These are phyloP conservation scores for Cynodonichthys magdalenae DNA, from an alignment of 2,797 vertebrate genomes.

Conservation along the genomic window DNA sequence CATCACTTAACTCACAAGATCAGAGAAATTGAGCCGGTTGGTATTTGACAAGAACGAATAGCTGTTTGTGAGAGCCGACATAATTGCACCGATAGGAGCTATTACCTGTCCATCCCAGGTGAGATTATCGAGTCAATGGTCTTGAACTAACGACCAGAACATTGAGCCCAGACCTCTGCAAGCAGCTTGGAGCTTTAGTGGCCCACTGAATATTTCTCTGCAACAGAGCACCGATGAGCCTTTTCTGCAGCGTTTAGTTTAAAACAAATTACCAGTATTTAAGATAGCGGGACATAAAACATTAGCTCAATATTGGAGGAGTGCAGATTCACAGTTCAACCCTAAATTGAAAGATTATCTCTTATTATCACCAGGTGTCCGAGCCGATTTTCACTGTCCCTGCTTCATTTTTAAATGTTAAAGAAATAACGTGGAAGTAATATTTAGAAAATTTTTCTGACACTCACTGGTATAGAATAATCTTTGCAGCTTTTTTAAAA, in stretches of 20 bases:
- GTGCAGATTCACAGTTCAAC: conserved; percentile 8
- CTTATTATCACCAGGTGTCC: neutral
- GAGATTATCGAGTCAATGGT: conserved; percentile 80
- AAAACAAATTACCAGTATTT: conserved; percentile 28
- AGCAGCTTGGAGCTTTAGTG: conserved; percentile 46
- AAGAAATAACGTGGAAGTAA: neutral
- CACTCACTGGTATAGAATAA: neutral
- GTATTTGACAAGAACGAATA: conserved; percentile 71
- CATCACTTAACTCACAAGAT: conserved; percentile 45
- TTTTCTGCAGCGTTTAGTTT: conserved; percentile 16
- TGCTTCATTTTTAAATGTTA: neutral
- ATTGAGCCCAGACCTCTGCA: conserved; percentile 61
- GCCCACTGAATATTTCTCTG: conserved; percentile 35
- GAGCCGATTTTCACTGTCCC: neutral
- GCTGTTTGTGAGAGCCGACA: conserved; percentile 66
- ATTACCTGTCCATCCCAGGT: conserved; percentile 82
- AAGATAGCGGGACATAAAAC: conserved; percentile 26
- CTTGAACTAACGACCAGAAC: conserved; percentile 80
- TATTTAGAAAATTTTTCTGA: neutral
- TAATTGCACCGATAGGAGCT: conserved; percentile 76
- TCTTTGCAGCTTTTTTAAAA: neutral
- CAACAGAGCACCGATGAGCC: conserved; percentile 45
- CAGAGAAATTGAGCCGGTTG: conserved; percentile 57
- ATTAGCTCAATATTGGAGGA: neutral
- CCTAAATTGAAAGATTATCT: conserved; percentile 13